Base-by-base conservation (phyloP, 1,140 invertebrate species). In the Zaprionus africanus region DNA sequence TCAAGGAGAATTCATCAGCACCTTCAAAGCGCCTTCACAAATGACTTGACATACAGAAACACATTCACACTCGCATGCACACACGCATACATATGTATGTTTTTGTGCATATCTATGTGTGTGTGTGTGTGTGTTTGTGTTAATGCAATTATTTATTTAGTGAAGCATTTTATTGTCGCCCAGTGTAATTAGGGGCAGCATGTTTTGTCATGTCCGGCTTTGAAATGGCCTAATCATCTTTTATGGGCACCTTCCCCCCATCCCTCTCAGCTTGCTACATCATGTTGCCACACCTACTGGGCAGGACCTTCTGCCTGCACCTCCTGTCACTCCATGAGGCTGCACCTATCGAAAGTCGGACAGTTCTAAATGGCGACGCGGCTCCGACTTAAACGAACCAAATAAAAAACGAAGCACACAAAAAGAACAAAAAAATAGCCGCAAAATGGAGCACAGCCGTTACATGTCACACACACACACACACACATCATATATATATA, bases 181-280 rank as follows among this genome's bases (percentile, higher is more conserved):
- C 79, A 76, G 67, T 79, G 73, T 86, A 87, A 79, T 77, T 86
- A 87, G 82, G 78, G 73, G 57, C 69, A 62, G 61, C 54, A 67
- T 78, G 68, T 43, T 51, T 51, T 49, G 36, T 61, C 38, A 66
- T 78, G 65, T 76, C 64, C 53, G 79, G 81, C 72, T 87, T 86
- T 74, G 38, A 86, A 87, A 81, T 59, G 71, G 75, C 86, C 85
- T 85, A 85, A 88, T 88, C 85, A 88, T 88, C 81, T 88, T 88
- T 90, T 79, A 88, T 88, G 85, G n/a, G 4, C 64, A 4, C 2
- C 22, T 17, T 36, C 41, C 19, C 36, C 6, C 31, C 22, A 22
- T 22, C 22, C 22, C 0, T 6, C 26, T 13, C 46, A n/a, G 6
- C 6, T 31, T 7, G 28, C 28, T 31, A 31, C 28, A 31, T 6